phyloP scores from a whole-genome alignment of 2,797 vertebrate genomes.

The Falco novaeseelandiae region DNA sequence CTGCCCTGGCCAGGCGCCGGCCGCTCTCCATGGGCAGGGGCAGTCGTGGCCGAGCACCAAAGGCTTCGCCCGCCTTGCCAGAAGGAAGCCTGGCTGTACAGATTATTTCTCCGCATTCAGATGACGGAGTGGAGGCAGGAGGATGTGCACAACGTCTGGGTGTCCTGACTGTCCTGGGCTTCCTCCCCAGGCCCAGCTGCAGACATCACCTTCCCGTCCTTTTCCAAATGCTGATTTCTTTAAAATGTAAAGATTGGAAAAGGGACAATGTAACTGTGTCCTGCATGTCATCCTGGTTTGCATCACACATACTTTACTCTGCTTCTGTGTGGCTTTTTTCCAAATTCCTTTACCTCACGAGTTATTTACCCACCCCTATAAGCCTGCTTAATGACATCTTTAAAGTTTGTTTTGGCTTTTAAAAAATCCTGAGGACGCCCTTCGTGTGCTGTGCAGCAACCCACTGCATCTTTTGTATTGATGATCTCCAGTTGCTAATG shows the following conservation, averaged over 20 bases:
- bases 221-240: neutral
- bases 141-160: neutral
- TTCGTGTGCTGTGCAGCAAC: neutral
- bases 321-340: neutral
- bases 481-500: neutral
- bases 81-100: neutral
- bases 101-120: rapidly evolving
- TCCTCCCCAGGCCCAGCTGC: neutral
- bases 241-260: rapidly evolving
- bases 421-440: neutral
- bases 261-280: rapidly evolving
- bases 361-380: neutral
- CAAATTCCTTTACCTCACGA: neutral
- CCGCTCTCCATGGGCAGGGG: neutral
- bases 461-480: neutral
- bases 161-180: neutral
- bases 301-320: rapidly evolving
- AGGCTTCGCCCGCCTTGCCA: neutral
- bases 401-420: neutral
- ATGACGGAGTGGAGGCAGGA: neutral
- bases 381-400: neutral
- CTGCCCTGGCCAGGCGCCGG: neutral
- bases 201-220: rapidly evolving
- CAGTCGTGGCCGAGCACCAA: rapidly evolving
- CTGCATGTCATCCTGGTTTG: rapidly evolving